Percentiles rank a stretch among this genome's conserved stretches.
Evolutionary conservation across 2,113 vertebrate species (phyloP).

Genomic region (Cavia aperea): DNA sequence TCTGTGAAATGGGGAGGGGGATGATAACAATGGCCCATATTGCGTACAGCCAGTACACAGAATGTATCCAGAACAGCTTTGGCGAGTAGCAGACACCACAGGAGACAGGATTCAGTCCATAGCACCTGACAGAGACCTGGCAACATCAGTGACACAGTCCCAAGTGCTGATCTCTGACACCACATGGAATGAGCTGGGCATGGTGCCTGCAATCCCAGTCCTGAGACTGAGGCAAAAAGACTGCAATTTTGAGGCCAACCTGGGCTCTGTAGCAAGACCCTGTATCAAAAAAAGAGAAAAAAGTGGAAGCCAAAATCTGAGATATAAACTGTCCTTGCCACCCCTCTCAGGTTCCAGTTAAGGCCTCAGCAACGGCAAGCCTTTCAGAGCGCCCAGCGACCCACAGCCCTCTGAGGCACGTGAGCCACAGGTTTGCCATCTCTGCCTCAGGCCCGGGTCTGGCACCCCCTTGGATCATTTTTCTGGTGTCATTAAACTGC

Average conservation of each 20-base stretch:
- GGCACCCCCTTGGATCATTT: neutral
- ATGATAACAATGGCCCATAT: neutral
- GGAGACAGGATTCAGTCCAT: neutral
- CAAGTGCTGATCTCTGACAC: neutral
- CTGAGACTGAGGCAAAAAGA: neutral
- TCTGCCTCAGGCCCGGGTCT: neutral
- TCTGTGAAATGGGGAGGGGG: neutral
- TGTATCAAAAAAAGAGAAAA: neutral
- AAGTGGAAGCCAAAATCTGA: neutral
- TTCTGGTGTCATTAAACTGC: neutral
- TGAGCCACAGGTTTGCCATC: neutral
- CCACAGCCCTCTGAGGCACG: neutral
- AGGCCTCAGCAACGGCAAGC: neutral
- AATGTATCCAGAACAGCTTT: neutral
- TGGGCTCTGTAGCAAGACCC: neutral
- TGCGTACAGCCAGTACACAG: fast-evolving
- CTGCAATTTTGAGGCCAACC: neutral
- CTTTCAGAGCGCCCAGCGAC: neutral
- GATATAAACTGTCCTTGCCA: neutral
- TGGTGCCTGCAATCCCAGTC: neutral
- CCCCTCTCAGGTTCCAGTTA: neutral
- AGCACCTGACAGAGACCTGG: neutral
- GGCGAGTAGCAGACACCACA: no score
- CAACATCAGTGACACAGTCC: neutral
- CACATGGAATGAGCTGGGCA: neutral